Conservation (phyloP, 2,888 invertebrate species). For the Cyaniris semiargus region DNA sequence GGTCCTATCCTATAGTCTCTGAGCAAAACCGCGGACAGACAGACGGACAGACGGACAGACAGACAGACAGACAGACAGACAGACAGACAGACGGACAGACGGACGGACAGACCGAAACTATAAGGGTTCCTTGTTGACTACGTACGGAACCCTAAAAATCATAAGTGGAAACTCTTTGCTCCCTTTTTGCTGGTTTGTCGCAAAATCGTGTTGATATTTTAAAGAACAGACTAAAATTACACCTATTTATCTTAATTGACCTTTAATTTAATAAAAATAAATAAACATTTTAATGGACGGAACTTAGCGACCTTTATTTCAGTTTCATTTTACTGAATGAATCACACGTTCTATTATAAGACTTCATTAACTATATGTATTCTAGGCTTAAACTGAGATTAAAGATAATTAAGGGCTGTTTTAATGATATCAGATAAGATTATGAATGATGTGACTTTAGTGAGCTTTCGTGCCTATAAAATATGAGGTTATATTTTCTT, state of each 20-base stretch:
- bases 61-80: no score
- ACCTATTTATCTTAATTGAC: slow-evolving; percentile 1
- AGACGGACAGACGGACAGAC: no score
- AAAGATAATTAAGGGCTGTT: neutral
- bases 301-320: neutral
- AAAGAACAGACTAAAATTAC: slow-evolving; percentile 2
- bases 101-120: no score
- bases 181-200: neutral
- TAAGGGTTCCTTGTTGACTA: no score
- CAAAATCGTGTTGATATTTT: slow-evolving; percentile 3
- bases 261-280: slow-evolving; percentile 7
- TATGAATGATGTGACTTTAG: neutral
- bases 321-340: neutral
- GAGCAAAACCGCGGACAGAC: no score
- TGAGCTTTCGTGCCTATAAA: neutral
- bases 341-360: slow-evolving; percentile 20
- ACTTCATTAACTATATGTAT: neutral
- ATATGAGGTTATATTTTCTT: neutral
- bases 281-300: neutral
- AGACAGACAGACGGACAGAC: no score
- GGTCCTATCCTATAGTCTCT: no score
- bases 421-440: slow-evolving; percentile 1
- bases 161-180: no score
- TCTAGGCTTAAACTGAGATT: neutral
- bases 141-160: no score